Evolutionary conservation across 2,888 invertebrate genomes (phyloP).

Genomic region (Craniophora ligustri): DNA sequence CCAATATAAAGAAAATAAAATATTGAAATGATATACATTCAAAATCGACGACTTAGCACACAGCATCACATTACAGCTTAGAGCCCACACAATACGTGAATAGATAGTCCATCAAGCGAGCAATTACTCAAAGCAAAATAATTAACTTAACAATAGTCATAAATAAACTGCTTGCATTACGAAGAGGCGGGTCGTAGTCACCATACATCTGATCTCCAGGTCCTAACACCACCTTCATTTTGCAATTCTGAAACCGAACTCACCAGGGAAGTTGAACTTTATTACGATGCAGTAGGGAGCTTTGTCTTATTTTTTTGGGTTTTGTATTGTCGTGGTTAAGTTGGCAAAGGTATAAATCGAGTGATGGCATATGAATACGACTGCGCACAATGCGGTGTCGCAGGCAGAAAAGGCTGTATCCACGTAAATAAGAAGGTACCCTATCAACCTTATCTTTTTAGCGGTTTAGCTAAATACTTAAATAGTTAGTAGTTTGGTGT

Average conservation of each 20-base stretch:
- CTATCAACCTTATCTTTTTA: conserved; percentile 71
- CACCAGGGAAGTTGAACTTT: background rate
- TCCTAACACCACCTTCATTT: conserved; percentile 13
- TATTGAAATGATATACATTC: conserved; percentile 7
- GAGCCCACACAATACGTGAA: conserved; percentile 51
- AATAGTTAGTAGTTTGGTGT: conserved; percentile 17
- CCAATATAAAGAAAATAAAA: background rate
- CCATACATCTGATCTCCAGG: conserved; percentile 69
- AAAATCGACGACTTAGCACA: conserved; percentile 17
- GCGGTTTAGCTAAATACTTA: conserved; percentile 64
- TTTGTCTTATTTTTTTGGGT: background rate
- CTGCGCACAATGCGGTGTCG: conserved; percentile 76
- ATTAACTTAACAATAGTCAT: conserved; percentile 76
- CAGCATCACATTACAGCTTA: conserved; percentile 46
- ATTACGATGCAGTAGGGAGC: background rate
- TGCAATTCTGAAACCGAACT: background rate
- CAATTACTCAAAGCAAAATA: conserved; percentile 81
- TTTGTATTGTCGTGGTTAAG: conserved; percentile 10
- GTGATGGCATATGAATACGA: conserved; percentile 83
- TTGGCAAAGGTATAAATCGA: conserved; percentile 75
- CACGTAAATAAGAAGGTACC: conserved; percentile 74
- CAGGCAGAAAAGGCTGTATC: conserved; percentile 52
- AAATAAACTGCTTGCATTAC: conserved; percentile 74
- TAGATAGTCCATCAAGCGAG: conserved; percentile 64
- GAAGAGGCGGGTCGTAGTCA: conserved; percentile 65